A percentile compares a stretch with the other conserved stretches of the same genome.
Conservation (phyloP, 2,113 vertebrate genomes). For the Atlantisia rogersi region DNA sequence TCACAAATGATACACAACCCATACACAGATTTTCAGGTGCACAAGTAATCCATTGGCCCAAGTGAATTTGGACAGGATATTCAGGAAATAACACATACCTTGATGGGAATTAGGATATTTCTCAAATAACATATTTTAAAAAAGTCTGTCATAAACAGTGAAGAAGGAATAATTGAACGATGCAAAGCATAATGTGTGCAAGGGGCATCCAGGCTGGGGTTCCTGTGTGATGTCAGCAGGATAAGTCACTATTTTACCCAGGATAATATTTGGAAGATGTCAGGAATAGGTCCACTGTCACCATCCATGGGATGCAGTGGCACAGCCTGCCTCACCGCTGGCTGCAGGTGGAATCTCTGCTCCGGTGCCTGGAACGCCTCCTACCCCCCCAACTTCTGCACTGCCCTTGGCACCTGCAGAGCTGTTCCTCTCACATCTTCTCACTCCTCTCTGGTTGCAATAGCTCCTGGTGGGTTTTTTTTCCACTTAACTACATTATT, state of each 20-base stretch:
- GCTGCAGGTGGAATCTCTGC: too few relatives aligned
- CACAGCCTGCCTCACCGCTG: too few relatives aligned
- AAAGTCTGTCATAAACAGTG: background rate
- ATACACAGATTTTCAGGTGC: background rate
- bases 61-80: background rate
- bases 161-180: background rate
- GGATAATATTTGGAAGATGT: background rate
- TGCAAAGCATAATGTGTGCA: background rate
- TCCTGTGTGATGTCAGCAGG: background rate
- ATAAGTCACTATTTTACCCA: background rate
- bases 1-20: background rate
- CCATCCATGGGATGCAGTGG: too few relatives aligned
- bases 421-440: too few relatives aligned
- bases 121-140: background rate
- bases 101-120: background rate
- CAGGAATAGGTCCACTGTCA: background rate
- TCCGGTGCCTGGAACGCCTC: too few relatives aligned
- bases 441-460: too few relatives aligned
- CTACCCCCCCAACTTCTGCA: too few relatives aligned
- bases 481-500: too few relatives aligned
- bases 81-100: background rate
- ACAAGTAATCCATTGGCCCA: background rate
- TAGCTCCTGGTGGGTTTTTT: too few relatives aligned
- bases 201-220: background rate
- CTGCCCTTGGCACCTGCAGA: too few relatives aligned